Evolutionary conservation across 2,888 invertebrate species (phyloP), one percentile per base, ranked within the genome.

Genomic region (Parnassius apollo): DNA sequence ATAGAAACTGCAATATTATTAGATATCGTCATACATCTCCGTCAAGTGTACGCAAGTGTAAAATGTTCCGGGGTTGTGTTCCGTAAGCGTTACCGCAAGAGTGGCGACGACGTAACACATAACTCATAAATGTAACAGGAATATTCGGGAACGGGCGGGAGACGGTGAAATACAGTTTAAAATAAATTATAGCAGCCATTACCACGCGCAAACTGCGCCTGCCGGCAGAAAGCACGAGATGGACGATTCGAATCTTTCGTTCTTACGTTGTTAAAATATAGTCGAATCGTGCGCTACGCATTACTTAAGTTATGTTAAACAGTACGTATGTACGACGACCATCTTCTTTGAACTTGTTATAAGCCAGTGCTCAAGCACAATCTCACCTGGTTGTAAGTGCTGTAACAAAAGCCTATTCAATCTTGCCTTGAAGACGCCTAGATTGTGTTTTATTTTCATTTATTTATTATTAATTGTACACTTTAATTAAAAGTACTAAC

Each of bases 131-230:
- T 51, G 25, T 25, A 50, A 50, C 56, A n/a, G 55, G 46, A 57
- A 52, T 44, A 42, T 52, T 61, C 52, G 9, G 49, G 49, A 12
- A 25, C 44, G 50, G 56, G 51, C 11, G 42, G 7, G 54, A 35
- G 54, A 44, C 18, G 53, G 35, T 60, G 55, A 50, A 57, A 56
- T 50, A 51, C 45, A 46, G 51, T 42, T 44, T 13, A 48, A 50
- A 50, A 61, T 61, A 51, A 61, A 46, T 57, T 45, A 57, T 50
- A 42, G 45, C 46, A 13, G 46, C 57, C 61, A 35, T 61, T 45
- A 55, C 55, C 25, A 13, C 42, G 49, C 55, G 42, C 35, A 18
- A 25, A 51, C 58, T 45, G 58, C 58, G 51, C 45, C 51, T 12
- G 58, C 51, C 51, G 58, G 52, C 51, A 50, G 42, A 54, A 9